Conservation (phyloP, 2,113 vertebrate genomes). For the Charadrius vociferus region DNA sequence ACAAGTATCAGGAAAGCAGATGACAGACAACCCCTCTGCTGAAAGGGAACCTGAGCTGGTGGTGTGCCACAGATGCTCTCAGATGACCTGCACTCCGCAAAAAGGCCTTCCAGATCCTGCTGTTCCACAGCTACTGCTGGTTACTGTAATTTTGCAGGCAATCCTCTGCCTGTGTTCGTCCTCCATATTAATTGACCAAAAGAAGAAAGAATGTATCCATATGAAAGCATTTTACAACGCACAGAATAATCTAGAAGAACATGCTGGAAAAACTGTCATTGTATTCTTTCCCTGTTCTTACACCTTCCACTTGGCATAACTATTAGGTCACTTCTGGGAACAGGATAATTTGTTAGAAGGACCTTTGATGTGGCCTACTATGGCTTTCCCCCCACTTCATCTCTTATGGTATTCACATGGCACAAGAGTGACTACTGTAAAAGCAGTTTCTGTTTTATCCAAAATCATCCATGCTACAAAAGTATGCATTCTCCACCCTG, state of each 20-base stretch:
- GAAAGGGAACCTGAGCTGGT: neutral
- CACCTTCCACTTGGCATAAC: neutral
- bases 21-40: neutral
- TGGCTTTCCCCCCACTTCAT: neutral
- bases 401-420: neutral
- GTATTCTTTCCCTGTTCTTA: neutral
- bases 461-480: neutral
- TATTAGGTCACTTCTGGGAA: neutral
- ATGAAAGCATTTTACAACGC: neutral
- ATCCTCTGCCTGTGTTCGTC: neutral
- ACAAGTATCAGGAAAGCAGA: neutral
- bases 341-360: neutral
- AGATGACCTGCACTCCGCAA: neutral
- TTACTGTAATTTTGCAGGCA: neutral
- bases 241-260: neutral
- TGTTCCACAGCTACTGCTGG: neutral
- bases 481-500: neutral
- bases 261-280: neutral
- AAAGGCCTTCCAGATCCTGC: neutral
- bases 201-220: neutral
- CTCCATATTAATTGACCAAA: neutral
- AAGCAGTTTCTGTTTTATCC: neutral
- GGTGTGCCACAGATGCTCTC: rapidly evolving
- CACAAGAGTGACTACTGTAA: neutral
- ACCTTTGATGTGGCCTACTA: neutral